phyloP scores from a whole-genome alignment of 2,113 vertebrate species.

The Polyodon spathula region DNA sequence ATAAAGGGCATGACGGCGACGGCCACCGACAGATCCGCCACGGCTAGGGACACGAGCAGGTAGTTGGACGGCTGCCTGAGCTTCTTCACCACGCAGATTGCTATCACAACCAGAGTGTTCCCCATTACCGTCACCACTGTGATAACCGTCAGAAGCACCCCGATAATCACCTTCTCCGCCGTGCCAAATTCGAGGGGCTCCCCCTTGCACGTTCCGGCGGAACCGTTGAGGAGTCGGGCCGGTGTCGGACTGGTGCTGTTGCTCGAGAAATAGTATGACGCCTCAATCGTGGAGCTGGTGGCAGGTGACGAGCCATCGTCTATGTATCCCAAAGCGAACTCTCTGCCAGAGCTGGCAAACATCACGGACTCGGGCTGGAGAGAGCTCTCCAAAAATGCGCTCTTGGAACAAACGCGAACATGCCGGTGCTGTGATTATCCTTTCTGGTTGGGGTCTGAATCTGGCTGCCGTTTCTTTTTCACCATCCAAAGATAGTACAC shows the following conservation, averaged over 20 bases:
- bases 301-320: slow-evolving; percentile 48
- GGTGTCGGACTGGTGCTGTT: slow-evolving; percentile 32
- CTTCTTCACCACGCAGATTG: slow-evolving; percentile 22
- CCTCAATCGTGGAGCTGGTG: slow-evolving; percentile 38
- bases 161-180: slow-evolving; percentile 15
- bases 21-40: slow-evolving; percentile 23
- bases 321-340: slow-evolving; percentile 40
- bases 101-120: slow-evolving; percentile 19
- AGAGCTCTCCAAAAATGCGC: slow-evolving; percentile 43
- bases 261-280: background rate
- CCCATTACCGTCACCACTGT: slow-evolving; percentile 13
- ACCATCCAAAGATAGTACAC: too few relatives aligned
- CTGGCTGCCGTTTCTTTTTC: too few relatives aligned
- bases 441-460: too few relatives aligned
- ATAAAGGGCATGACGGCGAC: slow-evolving; percentile 22
- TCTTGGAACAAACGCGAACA: too few relatives aligned
- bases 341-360: slow-evolving; percentile 58
- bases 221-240: slow-evolving; percentile 34
- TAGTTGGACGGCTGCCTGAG: slow-evolving; percentile 23
- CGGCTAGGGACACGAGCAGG: slow-evolving; percentile 22
- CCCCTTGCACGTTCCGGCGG: slow-evolving; percentile 39
- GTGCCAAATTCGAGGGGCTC: slow-evolving; percentile 5
- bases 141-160: slow-evolving; percentile 16
- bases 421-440: too few relatives aligned
- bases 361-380: slow-evolving; percentile 51